phyloP scores from a whole-genome alignment of 53 echinoderm and acorn worm species.

The Hippasteria phrygiana region DNA sequence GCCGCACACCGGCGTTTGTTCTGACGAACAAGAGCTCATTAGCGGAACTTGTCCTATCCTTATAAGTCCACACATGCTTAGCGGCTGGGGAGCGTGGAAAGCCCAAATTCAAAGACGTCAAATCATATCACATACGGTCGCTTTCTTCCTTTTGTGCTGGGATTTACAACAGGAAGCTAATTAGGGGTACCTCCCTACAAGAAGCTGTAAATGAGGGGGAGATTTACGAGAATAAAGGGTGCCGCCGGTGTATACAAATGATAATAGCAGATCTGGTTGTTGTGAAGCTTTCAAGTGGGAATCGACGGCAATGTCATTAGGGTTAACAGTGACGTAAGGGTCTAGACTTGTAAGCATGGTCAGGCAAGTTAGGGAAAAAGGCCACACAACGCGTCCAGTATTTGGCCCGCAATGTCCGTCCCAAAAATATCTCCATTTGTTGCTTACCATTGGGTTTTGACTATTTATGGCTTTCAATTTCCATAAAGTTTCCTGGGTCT shows the following conservation, averaged over 20 bases:
- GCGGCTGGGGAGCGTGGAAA: neutral
- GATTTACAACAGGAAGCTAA: neutral
- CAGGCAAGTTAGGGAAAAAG: too few species aligned
- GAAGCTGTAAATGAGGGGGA: neutral
- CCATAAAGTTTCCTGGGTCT: too few species aligned
- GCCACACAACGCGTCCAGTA: too few species aligned
- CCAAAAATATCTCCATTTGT: too few species aligned
- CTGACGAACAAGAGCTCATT: slow-evolving; percentile 1
- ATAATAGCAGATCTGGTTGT: neutral
- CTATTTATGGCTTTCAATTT: too few species aligned
- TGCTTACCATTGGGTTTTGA: too few species aligned
- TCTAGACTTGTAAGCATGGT: too few species aligned
- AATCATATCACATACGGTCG: neutral
- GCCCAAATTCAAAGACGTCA: neutral
- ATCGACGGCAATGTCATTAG: neutral
- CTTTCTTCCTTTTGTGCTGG: neutral
- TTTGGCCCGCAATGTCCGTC: too few species aligned
- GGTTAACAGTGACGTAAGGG: neutral
- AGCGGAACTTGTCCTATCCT: neutral
- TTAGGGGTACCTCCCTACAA: neutral
- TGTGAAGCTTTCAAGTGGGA: neutral
- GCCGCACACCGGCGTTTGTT: neutral
- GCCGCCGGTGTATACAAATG: neutral
- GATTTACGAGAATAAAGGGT: neutral
- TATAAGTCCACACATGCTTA: neutral